Evolutionary conservation across 2,888 invertebrate genomes (phyloP).

Genomic region (Schrankia costaestrigalis): DNA sequence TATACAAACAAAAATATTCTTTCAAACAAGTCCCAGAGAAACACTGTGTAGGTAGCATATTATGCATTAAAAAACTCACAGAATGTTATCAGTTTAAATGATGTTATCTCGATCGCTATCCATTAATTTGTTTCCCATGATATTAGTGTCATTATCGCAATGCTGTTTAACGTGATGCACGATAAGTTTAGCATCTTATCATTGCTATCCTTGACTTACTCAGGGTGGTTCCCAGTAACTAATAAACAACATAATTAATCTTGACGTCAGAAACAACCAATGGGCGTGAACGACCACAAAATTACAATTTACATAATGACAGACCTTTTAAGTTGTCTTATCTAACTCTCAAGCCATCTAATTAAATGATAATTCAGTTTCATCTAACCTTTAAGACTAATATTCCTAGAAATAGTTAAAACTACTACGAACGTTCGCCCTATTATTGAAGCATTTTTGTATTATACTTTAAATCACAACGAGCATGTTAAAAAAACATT

Average conservation of each 20-base stretch:
- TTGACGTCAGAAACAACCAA: no score
- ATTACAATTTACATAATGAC: slow-evolving; percentile 37
- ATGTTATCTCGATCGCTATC: slow-evolving; percentile 20
- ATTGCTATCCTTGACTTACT: slow-evolving; percentile 62
- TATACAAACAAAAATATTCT: no score
- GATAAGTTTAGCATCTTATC: slow-evolving; percentile 55
- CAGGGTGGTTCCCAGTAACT: slow-evolving; percentile 51
- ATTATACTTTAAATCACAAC: no score
- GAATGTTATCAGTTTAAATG: not conserved
- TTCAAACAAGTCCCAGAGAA: no score
- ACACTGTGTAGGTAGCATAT: no score
- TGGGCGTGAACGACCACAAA: slow-evolving; percentile 42
- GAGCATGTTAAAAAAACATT: no score
- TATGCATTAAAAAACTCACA: not conserved
- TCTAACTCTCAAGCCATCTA: slow-evolving; percentile 8
- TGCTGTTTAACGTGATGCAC: slow-evolving; percentile 53
- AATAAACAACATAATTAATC: slow-evolving; percentile 44
- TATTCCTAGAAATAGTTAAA: no score
- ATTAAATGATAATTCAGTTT: no score
- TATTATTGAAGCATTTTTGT: no score
- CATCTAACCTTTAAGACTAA: no score
- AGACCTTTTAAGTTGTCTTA: slow-evolving; percentile 18
- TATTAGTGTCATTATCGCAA: slow-evolving; percentile 20
- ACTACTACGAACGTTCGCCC: no score
- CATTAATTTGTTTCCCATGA: slow-evolving; percentile 22